Evolutionary conservation across 2,113 vertebrate genomes (phyloP).

Genomic region (Petromus typicus): DNA sequence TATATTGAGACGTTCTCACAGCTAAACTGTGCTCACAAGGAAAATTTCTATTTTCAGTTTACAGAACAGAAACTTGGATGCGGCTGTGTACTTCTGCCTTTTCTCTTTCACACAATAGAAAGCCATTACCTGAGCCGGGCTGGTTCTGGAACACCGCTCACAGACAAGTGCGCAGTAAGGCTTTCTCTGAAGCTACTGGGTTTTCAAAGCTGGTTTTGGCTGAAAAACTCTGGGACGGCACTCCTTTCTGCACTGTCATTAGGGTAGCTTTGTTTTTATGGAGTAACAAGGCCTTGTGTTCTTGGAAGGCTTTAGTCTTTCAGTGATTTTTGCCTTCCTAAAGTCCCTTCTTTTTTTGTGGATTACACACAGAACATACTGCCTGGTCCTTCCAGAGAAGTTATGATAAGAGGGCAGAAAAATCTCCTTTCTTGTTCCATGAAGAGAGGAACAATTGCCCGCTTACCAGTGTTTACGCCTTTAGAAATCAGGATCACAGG

Average conservation of each 20-base stretch:
- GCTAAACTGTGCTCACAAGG: slow-evolving; percentile 64
- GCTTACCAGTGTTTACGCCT: not conserved
- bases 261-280: slow-evolving; percentile 34
- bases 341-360: not conserved
- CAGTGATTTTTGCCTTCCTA: not conserved
- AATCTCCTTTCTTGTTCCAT: not conserved
- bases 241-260: slow-evolving; percentile 33
- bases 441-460: not conserved
- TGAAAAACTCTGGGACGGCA: slow-evolving; percentile 13
- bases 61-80: slow-evolving; percentile 71
- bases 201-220: slow-evolving; percentile 54
- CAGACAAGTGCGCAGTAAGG: not conserved
- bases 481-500: slow-evolving; percentile 1
- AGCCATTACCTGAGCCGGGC: slow-evolving; percentile 37
- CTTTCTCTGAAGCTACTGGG: not conserved
- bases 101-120: slow-evolving; percentile 69
- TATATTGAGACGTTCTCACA: slow-evolving; percentile 40
- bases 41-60: slow-evolving; percentile 75
- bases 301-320: slow-evolving; percentile 17
- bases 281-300: not conserved
- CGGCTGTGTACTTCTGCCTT: slow-evolving; percentile 52
- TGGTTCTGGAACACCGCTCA: slow-evolving; percentile 45
- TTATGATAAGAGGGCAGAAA: not conserved
- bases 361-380: not conserved
- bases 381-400: slow-evolving; percentile 6